phyloP scores from a whole-genome alignment of 2,888 invertebrate species.

The Agrilus mali region DNA sequence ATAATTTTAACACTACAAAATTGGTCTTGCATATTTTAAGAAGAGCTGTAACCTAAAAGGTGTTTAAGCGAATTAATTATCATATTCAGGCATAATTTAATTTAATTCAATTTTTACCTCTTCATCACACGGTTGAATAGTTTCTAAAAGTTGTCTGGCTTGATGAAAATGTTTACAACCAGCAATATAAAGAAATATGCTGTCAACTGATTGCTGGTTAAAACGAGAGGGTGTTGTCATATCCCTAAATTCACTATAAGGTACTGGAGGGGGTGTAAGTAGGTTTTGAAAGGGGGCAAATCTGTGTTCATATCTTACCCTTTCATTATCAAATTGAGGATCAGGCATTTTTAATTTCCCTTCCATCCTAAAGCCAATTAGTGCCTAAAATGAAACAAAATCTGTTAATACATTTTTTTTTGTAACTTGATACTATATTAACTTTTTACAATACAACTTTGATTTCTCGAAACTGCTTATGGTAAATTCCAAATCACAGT shows the following conservation, averaged over 20 bases:
- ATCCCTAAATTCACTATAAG: slow-evolving; percentile 78
- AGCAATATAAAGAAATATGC: slow-evolving; percentile 59
- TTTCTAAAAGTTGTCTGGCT: slow-evolving; percentile 74
- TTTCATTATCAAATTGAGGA: slow-evolving; percentile 84
- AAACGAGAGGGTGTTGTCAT: slow-evolving; percentile 57
- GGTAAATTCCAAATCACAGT: no score
- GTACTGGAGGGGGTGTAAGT: slow-evolving; percentile 80
- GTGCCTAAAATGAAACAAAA: slow-evolving; percentile 46
- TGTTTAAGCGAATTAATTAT: slow-evolving; percentile 7
- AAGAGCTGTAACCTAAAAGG: slow-evolving; percentile 59
- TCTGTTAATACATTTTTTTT: neutral
- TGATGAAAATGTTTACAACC: slow-evolving; percentile 89
- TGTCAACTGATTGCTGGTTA: slow-evolving; percentile 36
- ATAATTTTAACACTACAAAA: slow-evolving; percentile 84
- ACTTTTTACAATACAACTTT: no score
- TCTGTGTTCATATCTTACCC: slow-evolving; percentile 88
- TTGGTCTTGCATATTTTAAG: slow-evolving; percentile 90
- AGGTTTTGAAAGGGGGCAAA: slow-evolving; percentile 82
- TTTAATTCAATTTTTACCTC: slow-evolving; percentile 43
- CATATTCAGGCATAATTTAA: neutral
- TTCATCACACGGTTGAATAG: slow-evolving; percentile 66
- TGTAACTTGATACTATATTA: no score
- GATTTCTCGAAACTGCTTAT: no score
- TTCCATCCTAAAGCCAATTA: slow-evolving; percentile 79
- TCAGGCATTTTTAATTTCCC: slow-evolving; percentile 76